Base-by-base conservation (phyloP, 2,888 invertebrate genomes). In the Sarcophaga carnaria region DNA sequence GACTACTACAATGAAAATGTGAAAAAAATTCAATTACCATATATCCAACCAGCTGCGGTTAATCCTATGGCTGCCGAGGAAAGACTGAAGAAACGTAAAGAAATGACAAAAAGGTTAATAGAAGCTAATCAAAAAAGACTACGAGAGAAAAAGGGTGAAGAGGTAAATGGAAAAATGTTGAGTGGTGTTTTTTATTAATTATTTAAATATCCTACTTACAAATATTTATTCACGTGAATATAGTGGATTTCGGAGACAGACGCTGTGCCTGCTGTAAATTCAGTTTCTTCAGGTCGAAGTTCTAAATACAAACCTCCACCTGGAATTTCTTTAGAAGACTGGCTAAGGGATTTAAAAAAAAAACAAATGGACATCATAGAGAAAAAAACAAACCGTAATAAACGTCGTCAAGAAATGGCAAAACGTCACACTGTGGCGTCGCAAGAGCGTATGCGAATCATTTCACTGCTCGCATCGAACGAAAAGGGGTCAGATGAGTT, bases 371-470 rank as follows among this genome's bases (percentile, higher is more conserved):
- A 97, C 90, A 95, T 98, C 89, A 90, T 96, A 69, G 95, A 95
- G 3, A 96, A 96, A 37, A 96, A 97, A 88, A 95, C 96, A 90
- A 95, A 95, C 0, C 95, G 98, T 6, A 96, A 96, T 86, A 97
- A 97, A 91, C 95, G 97, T 2, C 96, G 97, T 82, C 96, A 96
- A 89, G 98, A 98, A 89, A 97, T 98, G 96, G 97, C 97, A 69
- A 96, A 96, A 92, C 95, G 98, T 45, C 95, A 98, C 90, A 98
- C 98, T 63, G 97, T 96, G 64, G 98, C 98, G 0, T 98, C 98
- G 3, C 98, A 98, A 90, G 98, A 98, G 94, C 95, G 98, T 90
- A 99, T 99, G 98, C 95, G 98, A 89, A 97, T 98, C 89, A 98
- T 99, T 88, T 98, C 98, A 71, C 97, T 97, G 90, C 94, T 99